phyloP scores from a whole-genome alignment of 2,797 vertebrate species.

The Enteromius treurensis region DNA sequence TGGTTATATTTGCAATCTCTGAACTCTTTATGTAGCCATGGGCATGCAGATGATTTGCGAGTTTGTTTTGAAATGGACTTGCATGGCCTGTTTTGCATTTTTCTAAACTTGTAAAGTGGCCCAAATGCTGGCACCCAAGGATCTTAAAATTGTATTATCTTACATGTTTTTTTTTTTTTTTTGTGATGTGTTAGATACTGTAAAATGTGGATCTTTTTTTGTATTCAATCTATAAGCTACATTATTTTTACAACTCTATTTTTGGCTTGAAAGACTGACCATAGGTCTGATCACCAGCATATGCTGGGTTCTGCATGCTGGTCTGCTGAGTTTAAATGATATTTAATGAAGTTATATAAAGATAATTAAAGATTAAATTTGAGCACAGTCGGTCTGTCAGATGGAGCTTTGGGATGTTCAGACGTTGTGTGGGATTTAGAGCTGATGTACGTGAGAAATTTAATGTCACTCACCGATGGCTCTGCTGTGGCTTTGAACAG shows the following conservation, averaged over 20 bases:
- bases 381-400: slow-evolving; percentile 35
- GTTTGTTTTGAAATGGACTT: background rate
- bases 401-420: slow-evolving; percentile 32
- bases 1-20: slow-evolving; percentile 8
- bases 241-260: background rate
- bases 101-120: background rate
- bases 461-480: slow-evolving; percentile 21
- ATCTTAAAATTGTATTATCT: background rate
- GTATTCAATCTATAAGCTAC: background rate
- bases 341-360: background rate
- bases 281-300: slow-evolving; percentile 9
- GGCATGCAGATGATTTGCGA: background rate
- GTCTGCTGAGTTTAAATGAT: slow-evolving; percentile 17
- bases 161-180: background rate
- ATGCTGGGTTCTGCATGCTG: background rate
- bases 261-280: background rate
- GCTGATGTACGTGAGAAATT: slow-evolving; percentile 37
- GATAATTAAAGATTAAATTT: background rate
- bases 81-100: background rate
- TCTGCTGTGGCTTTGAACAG: slow-evolving; percentile 6
- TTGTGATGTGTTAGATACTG: background rate
- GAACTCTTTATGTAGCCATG: background rate
- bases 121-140: background rate
- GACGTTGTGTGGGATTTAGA: slow-evolving; percentile 37
- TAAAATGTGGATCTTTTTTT: background rate